These are phyloP conservation scores for Andrena haemorrhoa DNA, from an alignment of 2,888 invertebrate genomes.

Conservation along the genomic window DNA sequence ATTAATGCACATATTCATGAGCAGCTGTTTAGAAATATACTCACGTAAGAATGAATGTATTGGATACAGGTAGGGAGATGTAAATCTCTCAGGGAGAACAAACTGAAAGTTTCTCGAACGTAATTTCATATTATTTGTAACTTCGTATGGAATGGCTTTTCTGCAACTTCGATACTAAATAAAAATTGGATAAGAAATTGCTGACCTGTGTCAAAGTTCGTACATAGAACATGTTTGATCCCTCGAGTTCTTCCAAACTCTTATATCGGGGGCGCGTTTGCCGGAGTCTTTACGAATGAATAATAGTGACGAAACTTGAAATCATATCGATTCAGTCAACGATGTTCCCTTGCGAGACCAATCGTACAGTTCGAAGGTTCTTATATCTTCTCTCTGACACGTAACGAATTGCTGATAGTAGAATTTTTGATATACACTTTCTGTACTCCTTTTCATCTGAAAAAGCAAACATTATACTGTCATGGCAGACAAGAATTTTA, in stretches of 20 bases:
- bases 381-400: not conserved
- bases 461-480: not conserved
- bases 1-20: not conserved
- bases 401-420: not conserved
- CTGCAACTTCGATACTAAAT: conserved; percentile 48
- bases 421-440: not conserved
- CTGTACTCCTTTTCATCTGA: not conserved
- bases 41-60: not conserved
- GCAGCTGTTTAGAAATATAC: not conserved
- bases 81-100: conserved; percentile 19
- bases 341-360: conserved; percentile 30
- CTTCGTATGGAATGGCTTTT: conserved; percentile 15
- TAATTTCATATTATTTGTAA: conserved; percentile 40
- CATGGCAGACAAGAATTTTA: no score
- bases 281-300: conserved; percentile 33
- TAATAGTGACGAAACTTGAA: conserved; percentile 51
- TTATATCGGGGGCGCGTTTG: conserved; percentile 44
- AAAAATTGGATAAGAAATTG: conserved; percentile 61
- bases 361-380: not conserved
- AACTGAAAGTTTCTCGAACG: conserved; percentile 24
- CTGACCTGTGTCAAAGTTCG: conserved; percentile 53
- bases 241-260: conserved; percentile 45
- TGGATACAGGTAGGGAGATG: not conserved
- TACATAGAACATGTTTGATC: conserved; percentile 51
- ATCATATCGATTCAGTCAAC: conserved; percentile 48